Base-by-base conservation (phyloP, 2,797 vertebrate species). In the Etheostoma nigrum region DNA sequence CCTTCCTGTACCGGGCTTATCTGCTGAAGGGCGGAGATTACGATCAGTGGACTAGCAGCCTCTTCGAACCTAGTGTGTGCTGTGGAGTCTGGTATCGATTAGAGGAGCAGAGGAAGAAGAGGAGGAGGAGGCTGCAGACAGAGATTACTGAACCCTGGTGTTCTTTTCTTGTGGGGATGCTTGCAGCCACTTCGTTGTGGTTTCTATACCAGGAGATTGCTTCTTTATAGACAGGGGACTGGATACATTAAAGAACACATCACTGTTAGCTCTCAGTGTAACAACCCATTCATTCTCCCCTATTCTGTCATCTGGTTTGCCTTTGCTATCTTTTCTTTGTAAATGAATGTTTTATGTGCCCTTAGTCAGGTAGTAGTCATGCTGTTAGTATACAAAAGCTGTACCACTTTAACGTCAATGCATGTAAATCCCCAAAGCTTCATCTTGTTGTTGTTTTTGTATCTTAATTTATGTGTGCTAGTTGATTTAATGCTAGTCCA, bases 71-170 rank as follows among this genome's bases (percentile, higher is more conserved):
- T 54, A 54, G 54, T 79, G 70, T 82, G 78, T 77, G 79, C 72
- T 79, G 68, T 88, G 77, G 73, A 88, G 78, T 81, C 84, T 76
- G 76, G 54, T 91, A 92, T 94, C 44, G 91, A 94, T 93, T 83
- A 40, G 69, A 74, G 42, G 57, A 83, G 79, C 68, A 27, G 74
- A 67, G 79, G 73, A 74, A 67, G 82, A 82, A 18, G 42, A 88
- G 67, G 49, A 69, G 67, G 75, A 71, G 76, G 70, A 68, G 63
- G 72, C 72, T 79, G 88, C 80, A 78, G 81, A 79, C 78, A 68
- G 65, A 86, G 82, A 91, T 88, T 86, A 88, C 79, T 79, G 67
- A 81, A 78, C 71, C 65, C 48, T 76, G 73, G 83, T 87, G 80
- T 69, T 87, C 81, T 72, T 63, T 83, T 65, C 67, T 83, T 72